A percentile compares a stretch with the other conserved stretches of the same genome.
These are phyloP conservation scores for Cygnus olor DNA, from an alignment of 2,797 vertebrate species.

Conservation along the genomic window DNA sequence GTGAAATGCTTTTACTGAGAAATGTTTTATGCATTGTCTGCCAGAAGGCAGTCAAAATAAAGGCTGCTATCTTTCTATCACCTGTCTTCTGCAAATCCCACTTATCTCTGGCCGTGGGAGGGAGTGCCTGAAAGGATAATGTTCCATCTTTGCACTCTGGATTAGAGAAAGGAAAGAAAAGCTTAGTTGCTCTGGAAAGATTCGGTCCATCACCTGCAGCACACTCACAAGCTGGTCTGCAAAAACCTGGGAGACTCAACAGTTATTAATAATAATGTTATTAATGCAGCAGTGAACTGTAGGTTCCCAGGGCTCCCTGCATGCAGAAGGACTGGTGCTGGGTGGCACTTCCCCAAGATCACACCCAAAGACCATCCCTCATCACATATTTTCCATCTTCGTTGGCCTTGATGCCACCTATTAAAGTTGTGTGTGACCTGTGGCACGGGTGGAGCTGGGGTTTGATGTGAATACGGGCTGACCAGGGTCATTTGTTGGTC, in stretches of 20 bases:
- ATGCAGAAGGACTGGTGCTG: background rate
- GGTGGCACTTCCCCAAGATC: background rate
- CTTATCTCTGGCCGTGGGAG: conserved; percentile 62
- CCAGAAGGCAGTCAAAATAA: conserved; percentile 66
- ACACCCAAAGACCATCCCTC: rapidly evolving
- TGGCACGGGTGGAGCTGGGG: background rate
- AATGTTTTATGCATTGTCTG: conserved; percentile 59
- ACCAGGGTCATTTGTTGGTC: background rate
- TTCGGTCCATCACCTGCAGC: rapidly evolving
- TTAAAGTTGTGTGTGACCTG: background rate
- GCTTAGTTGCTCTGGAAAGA: conserved; percentile 16
- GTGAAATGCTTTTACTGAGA: conserved; percentile 27
- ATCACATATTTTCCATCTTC: rapidly evolving
- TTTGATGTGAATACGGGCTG: background rate
- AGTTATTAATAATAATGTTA: background rate
- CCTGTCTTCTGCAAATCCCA: conserved; percentile 61
- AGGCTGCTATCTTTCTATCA: conserved; percentile 70
- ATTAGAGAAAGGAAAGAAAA: conserved; percentile 43
- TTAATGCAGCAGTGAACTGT: background rate
- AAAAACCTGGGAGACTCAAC: background rate
- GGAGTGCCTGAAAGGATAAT: conserved; percentile 61
- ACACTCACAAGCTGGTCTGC: background rate
- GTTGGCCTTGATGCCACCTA: background rate
- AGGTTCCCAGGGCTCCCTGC: background rate
- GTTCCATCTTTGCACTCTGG: conserved; percentile 30